Conservation (phyloP, 1,140 invertebrate species). For the Apis florea region DNA sequence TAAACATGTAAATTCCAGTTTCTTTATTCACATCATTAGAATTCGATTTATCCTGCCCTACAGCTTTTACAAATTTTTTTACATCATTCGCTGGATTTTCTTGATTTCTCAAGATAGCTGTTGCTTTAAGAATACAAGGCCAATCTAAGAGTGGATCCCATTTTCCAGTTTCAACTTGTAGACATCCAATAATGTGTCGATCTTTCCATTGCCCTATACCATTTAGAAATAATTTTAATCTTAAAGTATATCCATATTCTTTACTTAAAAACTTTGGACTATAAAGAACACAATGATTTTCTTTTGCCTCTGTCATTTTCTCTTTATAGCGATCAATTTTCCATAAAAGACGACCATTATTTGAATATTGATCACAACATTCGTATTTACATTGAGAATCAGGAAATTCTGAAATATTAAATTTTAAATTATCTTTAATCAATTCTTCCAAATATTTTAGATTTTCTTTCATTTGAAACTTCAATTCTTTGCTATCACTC, state of each 20-base stretch:
- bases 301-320: constrained; percentile 84
- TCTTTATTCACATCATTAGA: constrained; percentile 79
- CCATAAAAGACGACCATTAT: constrained; percentile 84
- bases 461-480: constrained; percentile 66
- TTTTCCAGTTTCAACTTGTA: constrained; percentile 84
- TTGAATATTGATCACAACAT: constrained; percentile 53
- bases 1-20: constrained; percentile 86
- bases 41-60: constrained; percentile 76
- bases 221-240: constrained; percentile 85
- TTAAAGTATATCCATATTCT: constrained; percentile 86
- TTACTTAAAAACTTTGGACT: constrained; percentile 85
- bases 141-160: constrained; percentile 86
- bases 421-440: constrained; percentile 35
- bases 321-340: constrained; percentile 84
- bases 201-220: constrained; percentile 88
- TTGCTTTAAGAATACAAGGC: constrained; percentile 84
- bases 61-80: constrained; percentile 80
- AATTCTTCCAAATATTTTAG: constrained; percentile 64
- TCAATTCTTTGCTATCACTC: constrained; percentile 57
- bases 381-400: constrained; percentile 25
- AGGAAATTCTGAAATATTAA: background rate
- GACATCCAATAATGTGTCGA: constrained; percentile 84
- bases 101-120: constrained; percentile 84
- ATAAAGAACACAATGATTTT: constrained; percentile 82
- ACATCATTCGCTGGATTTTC: constrained; percentile 77